Evolutionary conservation across 2,113 vertebrate species (phyloP), one percentile per base, ranked within the genome.

Genomic region (Colaptes auratus): DNA sequence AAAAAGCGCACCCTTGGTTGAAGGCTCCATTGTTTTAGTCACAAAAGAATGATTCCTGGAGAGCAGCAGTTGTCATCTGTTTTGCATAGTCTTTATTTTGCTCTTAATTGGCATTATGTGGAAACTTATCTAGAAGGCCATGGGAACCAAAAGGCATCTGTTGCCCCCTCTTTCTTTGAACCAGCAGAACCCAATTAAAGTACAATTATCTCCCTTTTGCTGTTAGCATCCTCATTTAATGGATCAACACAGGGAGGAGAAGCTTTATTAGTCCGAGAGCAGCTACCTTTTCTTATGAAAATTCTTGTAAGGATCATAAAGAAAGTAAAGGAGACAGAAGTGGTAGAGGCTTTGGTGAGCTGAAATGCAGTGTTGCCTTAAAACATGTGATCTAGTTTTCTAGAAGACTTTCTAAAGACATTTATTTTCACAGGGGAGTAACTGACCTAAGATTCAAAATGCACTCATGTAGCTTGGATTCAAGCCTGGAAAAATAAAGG

Each of bases 91-190:
- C 95, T 97, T 96, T 93, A 81, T 94, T 96, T 88, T 96, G 56
- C 86, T 94, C 92, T 97, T 98, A 97, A 98, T 96, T 97, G 93
- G 93, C 95, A 83, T 97, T 96, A 97, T 96, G 96, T 94, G 82
- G 91, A 96, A 96, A 95, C 70, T 90, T 85, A 97, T 91, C 97
- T 97, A 87, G 88, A 96, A 95, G 97, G 96, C 97, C 97, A 98
- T 98, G 98, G 98, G 98, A 98, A 98, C 96, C 75, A 92, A 93
- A 96, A 96, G 90, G 58, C 94, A 89, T 86, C 46, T 63, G 74
- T 92, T 46, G 35, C 7, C 36, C 46, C 25, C n/a, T 67, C 71
- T 42, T 53, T 52, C 46, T 84, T 95, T 93, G 84, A 97, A 82
- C 65, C 91, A 92, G 82, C 52, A 90, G 92, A 96, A 94, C 80